A percentile compares a stretch with the other conserved stretches of the same genome.
Conservation (phyloP, 2,113 vertebrate species). For the Hippocampus abdominalis region DNA sequence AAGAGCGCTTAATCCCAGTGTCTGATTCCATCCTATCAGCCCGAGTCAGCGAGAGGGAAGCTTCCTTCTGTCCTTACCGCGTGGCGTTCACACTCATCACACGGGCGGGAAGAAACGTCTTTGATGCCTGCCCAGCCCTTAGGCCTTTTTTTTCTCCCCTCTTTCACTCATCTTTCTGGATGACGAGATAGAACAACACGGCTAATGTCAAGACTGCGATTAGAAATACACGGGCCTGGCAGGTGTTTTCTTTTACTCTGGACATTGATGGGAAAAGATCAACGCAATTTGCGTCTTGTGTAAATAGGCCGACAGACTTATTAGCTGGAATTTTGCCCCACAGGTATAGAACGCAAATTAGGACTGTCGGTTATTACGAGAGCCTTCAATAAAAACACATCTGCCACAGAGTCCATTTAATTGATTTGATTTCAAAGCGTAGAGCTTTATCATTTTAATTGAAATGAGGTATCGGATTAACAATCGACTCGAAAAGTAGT, state of each 20-base stretch:
- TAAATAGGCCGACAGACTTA: conserved; percentile 39
- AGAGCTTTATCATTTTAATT: conserved; percentile 11
- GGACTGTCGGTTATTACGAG: conserved; percentile 24
- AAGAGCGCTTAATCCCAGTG: conserved; percentile 75
- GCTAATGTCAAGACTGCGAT: conserved; percentile 74
- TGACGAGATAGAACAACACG: conserved; percentile 75
- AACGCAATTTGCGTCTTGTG: conserved; percentile 45
- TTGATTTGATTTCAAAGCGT: conserved; percentile 1
- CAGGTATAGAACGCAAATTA: conserved; percentile 33
- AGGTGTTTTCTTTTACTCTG: conserved; percentile 64
- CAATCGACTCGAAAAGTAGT: conserved; percentile 5
- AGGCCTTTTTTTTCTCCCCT: conserved; percentile 59
- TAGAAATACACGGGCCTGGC: conserved; percentile 65
- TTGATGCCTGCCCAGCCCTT: conserved; percentile 73
- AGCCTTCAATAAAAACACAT: background rate
- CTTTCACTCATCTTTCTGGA: conserved; percentile 57
- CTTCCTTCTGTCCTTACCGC: conserved; percentile 68
- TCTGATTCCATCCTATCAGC: conserved; percentile 77
- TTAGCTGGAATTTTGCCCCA: conserved; percentile 43
- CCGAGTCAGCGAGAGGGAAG: conserved; percentile 73
- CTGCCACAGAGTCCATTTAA: conserved; percentile 2
- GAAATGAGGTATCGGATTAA: conserved; percentile 20
- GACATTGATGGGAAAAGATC: conserved; percentile 71
- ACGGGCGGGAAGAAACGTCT: conserved; percentile 69
- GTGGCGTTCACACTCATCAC: conserved; percentile 66